A percentile compares a stretch with the other conserved stretches of the same genome.
Evolutionary conservation across 2,113 vertebrate genomes (phyloP).

Genomic region (Macroglossus sobrinus): DNA sequence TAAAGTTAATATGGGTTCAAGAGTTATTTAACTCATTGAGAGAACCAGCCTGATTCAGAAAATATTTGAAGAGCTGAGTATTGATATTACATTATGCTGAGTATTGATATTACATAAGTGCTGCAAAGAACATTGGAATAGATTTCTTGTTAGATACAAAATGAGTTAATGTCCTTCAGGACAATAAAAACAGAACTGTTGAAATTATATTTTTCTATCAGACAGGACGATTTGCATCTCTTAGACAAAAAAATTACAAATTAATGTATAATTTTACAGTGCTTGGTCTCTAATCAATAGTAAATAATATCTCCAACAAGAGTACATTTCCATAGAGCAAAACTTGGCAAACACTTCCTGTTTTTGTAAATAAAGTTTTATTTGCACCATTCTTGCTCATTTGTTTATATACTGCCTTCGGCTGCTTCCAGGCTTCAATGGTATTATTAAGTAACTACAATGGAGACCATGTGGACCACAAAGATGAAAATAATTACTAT

Average conservation of each 20-base stretch:
- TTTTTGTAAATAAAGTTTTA: constrained; percentile 56
- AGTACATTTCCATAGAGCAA: background rate
- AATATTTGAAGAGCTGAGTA: background rate
- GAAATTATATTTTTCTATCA: background rate
- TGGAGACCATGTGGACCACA: background rate
- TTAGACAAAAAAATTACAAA: constrained; percentile 24
- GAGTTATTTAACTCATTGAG: constrained; percentile 36
- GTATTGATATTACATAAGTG: background rate
- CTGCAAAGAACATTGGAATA: background rate
- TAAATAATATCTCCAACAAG: background rate
- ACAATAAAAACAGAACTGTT: background rate
- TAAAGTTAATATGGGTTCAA: constrained; percentile 23
- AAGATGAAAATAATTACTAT: background rate
- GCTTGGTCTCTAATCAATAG: background rate
- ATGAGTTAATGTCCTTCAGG: background rate
- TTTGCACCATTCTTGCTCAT: background rate
- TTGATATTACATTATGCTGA: background rate
- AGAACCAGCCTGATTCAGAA: background rate
- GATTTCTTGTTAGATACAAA: constrained; percentile 23
- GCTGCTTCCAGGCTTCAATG: background rate
- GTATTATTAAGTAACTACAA: background rate
- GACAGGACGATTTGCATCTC: constrained; percentile 20
- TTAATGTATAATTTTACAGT: background rate
- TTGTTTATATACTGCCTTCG: background rate
- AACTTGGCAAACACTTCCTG: background rate